Percentiles rank a stretch among this genome's conserved stretches.
These are phyloP conservation scores for Notamacropus eugenii DNA, from an alignment of 2,797 vertebrate species.

Conservation along the genomic window DNA sequence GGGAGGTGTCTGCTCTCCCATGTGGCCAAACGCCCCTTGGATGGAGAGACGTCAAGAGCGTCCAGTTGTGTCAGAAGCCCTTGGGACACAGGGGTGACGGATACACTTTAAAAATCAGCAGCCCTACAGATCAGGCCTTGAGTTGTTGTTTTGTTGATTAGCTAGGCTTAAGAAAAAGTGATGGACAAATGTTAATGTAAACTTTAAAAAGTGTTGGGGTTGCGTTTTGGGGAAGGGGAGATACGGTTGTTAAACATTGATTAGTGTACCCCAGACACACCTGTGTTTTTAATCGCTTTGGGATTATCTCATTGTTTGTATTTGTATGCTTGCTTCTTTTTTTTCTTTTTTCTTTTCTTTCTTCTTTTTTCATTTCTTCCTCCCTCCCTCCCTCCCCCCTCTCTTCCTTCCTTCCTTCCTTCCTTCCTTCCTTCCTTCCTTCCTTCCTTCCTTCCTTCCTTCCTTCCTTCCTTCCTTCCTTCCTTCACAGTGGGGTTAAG, in stretches of 20 bases:
- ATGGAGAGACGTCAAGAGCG: neutral
- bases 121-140: neutral
- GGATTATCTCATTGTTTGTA: neutral
- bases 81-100: neutral
- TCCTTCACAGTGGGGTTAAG: neutral
- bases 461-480: neutral
- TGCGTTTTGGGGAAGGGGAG: neutral
- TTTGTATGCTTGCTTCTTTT: neutral
- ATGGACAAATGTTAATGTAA: neutral
- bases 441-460: neutral
- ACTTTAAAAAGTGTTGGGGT: neutral
- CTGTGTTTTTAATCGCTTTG: neutral
- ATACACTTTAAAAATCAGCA: neutral
- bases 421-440: no score
- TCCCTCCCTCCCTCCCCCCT: accelerated
- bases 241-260: neutral
- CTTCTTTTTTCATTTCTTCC: neutral
- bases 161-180: neutral
- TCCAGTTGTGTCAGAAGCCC: slow-evolving; percentile 5
- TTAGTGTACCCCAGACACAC: neutral
- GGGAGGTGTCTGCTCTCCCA: neutral
- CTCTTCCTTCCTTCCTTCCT: neutral
- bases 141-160: neutral
- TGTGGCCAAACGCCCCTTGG: slow-evolving; percentile 30
- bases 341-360: neutral